Evolutionary conservation across 2,113 vertebrate species (phyloP).

Genomic region (Catagonus wagneri): DNA sequence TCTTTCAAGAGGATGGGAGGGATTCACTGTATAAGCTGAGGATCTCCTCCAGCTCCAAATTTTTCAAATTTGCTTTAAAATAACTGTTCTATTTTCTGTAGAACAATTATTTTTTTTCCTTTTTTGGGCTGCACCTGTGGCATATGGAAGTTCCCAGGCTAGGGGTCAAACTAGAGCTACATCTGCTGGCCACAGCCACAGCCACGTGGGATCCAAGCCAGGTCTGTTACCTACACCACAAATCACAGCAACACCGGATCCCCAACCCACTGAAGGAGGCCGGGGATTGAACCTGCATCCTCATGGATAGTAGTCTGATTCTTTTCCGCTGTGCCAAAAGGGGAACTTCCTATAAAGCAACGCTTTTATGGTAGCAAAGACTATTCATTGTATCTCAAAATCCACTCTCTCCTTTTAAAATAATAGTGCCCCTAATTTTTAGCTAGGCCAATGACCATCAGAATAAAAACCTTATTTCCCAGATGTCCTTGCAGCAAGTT

Average conservation of each 20-base stretch:
- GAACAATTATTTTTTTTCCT: too few species aligned
- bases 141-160: too few species aligned
- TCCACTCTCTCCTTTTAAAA: conserved; percentile 9
- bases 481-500: neutral
- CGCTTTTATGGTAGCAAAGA: neutral
- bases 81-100: conserved; percentile 34
- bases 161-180: too few species aligned
- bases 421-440: neutral
- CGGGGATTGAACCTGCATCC: too few species aligned
- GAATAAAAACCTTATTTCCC: neutral
- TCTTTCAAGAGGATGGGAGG: neutral
- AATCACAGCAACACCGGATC: too few species aligned
- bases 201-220: too few species aligned
- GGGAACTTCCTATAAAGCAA: neutral
- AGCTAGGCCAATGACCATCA: neutral
- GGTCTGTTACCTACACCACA: too few species aligned
- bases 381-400: conserved; percentile 11
- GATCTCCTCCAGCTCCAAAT: neutral
- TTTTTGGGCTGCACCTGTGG: too few species aligned
- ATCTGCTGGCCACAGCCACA: too few species aligned
- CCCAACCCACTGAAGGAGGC: too few species aligned
- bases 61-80: conserved; percentile 51
- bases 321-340: too few species aligned
- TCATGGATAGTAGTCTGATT: too few species aligned
- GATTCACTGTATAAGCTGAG: neutral